A percentile compares a stretch with the other conserved stretches of the same genome.
These are phyloP conservation scores for Taenioides sp. DNA, from an alignment of 2,797 vertebrate species.

Conservation along the genomic window DNA sequence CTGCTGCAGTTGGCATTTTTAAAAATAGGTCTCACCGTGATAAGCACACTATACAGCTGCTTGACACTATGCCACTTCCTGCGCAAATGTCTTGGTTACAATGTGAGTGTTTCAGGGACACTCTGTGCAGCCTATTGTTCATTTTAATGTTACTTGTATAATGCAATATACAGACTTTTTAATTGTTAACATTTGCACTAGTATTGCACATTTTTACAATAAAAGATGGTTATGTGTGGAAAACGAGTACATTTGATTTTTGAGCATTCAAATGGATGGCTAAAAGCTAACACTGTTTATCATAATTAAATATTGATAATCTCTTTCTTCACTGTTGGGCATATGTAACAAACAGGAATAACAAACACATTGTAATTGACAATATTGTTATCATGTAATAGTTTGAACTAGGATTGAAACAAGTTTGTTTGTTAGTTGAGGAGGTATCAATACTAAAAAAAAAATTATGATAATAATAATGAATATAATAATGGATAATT, in stretches of 20 bases:
- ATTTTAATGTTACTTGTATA: not conserved
- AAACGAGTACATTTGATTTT: not conserved
- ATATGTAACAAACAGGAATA: too few relatives aligned
- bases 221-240: not conserved
- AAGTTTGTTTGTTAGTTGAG: too few relatives aligned
- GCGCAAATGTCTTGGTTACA: constrained; percentile 4
- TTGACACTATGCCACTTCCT: constrained; percentile 9
- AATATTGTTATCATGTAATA: too few relatives aligned
- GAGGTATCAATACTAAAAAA: too few relatives aligned
- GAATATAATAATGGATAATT: too few relatives aligned
- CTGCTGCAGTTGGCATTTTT: constrained; percentile 6
- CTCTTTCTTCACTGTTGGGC: too few relatives aligned
- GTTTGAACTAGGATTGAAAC: too few relatives aligned
- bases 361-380: too few relatives aligned
- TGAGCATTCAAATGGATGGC: not conserved
- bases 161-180: not conserved
- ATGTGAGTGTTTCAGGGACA: not conserved
- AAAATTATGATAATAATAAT: too few relatives aligned
- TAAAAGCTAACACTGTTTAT: too few relatives aligned
- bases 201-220: not conserved
- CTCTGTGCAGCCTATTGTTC: not conserved
- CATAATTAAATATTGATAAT: too few relatives aligned
- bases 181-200: not conserved
- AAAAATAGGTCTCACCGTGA: not conserved
- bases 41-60: constrained; percentile 5